Percentiles rank a stretch among this genome's conserved stretches.
Evolutionary conservation across 2,113 vertebrate species (phyloP).

Genomic region (Calyptommatus sinebrachiatus): DNA sequence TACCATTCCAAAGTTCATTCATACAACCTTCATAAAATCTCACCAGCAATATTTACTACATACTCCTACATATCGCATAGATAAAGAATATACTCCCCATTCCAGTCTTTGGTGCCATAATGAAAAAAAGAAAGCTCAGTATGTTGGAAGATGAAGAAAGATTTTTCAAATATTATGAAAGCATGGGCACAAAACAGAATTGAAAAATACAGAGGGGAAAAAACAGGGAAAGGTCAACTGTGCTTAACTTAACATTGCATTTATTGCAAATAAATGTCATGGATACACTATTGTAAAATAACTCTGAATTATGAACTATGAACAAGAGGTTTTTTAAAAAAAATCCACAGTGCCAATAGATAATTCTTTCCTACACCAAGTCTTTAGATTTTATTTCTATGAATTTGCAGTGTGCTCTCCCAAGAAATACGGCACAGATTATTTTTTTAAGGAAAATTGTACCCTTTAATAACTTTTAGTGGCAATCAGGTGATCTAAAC

Average conservation of each 20-base stretch:
- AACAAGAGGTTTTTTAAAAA: neutral
- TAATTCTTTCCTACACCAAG: neutral
- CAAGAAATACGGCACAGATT: neutral
- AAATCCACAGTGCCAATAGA: neutral
- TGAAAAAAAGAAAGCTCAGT: neutral
- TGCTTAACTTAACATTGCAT: neutral
- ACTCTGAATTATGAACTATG: neutral
- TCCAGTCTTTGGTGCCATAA: neutral
- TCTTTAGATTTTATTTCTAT: constrained; percentile 1
- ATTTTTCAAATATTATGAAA: neutral
- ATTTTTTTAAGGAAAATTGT: neutral
- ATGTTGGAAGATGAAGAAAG: neutral
- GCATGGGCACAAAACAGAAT: neutral
- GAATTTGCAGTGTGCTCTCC: neutral
- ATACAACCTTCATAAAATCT: constrained; percentile 14
- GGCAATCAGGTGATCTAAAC: constrained; percentile 4
- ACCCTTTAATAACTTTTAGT: constrained; percentile 24
- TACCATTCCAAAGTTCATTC: constrained; percentile 33
- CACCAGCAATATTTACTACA: constrained; percentile 13
- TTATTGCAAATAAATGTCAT: neutral
- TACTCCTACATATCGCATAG: neutral
- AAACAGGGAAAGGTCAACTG: neutral
- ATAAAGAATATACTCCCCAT: constrained; percentile 4
- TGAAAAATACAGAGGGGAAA: neutral
- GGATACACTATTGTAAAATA: neutral